Percentiles rank a stretch among this genome's conserved stretches.
These are phyloP conservation scores for Echinometra lucunter DNA, from an alignment of 53 echinoderm and acorn worm genomes.

Conservation along the genomic window DNA sequence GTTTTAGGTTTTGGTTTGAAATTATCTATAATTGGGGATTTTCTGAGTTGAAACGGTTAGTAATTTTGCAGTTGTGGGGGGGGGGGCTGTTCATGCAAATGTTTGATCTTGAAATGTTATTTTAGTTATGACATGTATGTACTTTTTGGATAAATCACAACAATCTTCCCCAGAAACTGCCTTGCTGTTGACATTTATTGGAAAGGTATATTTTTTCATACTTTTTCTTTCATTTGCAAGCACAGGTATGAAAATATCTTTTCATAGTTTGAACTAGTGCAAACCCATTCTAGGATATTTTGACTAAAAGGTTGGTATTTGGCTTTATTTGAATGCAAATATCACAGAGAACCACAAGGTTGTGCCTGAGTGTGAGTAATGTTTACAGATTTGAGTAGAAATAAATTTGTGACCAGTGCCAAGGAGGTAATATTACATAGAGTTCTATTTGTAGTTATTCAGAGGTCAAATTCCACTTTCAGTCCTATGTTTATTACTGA, in stretches of 20 bases:
- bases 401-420: not conserved
- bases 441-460: slow-evolving; percentile 18
- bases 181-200: too few relatives aligned
- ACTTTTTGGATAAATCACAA: too few relatives aligned
- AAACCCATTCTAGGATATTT: not conserved
- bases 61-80: too few relatives aligned
- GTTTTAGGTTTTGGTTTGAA: too few relatives aligned
- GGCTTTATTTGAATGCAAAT: not conserved
- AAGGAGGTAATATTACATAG: slow-evolving; percentile 24
- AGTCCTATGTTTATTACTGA: not conserved
- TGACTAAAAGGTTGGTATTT: not conserved
- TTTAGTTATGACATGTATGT: too few relatives aligned
- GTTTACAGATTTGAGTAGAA: slow-evolving; percentile 30
- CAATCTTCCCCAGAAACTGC: too few relatives aligned
- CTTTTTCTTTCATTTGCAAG: not conserved
- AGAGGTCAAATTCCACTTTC: not conserved
- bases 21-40: too few relatives aligned
- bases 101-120: too few relatives aligned
- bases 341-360: not conserved
- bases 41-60: too few relatives aligned
- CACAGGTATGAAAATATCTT: not conserved
- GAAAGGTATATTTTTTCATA: not conserved
- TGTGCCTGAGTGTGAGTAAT: not conserved
- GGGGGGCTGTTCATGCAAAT: too few relatives aligned
- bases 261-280: not conserved